Conservation (phyloP, 2,797 vertebrate species). For the Chelmon rostratus region DNA sequence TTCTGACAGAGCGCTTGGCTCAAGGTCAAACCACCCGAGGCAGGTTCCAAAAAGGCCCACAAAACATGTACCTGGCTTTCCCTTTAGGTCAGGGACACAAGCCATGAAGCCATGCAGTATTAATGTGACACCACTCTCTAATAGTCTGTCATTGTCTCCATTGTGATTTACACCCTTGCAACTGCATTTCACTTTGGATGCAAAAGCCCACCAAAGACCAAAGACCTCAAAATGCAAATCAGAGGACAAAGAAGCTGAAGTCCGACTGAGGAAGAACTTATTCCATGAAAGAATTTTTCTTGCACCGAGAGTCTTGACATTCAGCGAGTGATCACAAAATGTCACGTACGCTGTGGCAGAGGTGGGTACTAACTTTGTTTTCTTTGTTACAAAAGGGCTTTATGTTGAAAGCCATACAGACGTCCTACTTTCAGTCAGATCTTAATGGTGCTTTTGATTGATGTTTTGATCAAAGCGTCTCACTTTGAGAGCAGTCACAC, state of each 20-base stretch:
- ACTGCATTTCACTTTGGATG: conserved; percentile 15
- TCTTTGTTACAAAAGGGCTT: conserved; percentile 1
- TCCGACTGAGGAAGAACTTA: conserved; percentile 38
- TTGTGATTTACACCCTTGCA: conserved; percentile 19
- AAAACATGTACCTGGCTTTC: conserved; percentile 10
- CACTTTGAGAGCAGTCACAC: conserved; percentile 4
- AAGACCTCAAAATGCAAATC: conserved; percentile 36
- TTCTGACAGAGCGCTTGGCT: conserved; percentile 21
- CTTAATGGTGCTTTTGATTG: conserved; percentile 16
- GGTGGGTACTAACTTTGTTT: conserved; percentile 29
- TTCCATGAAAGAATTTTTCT: conserved; percentile 52
- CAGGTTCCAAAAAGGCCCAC: neutral
- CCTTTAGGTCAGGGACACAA: conserved; percentile 13
- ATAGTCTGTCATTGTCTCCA: neutral
- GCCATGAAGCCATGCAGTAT: conserved; percentile 28
- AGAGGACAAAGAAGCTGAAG: conserved; percentile 35
- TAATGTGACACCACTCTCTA: conserved; percentile 25
- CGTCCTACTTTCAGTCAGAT: conserved; percentile 14
- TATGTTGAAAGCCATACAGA: conserved; percentile 29
- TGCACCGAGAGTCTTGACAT: conserved; percentile 67
- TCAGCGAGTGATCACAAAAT: conserved; percentile 68
- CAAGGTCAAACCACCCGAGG: conserved; percentile 13
- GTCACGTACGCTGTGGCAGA: conserved; percentile 59
- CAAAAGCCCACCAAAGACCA: conserved; percentile 28
- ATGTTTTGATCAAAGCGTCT: conserved; percentile 14